Evolutionary conservation across 1,140 invertebrate species (phyloP).

Genomic region (Aphelinus certus): DNA sequence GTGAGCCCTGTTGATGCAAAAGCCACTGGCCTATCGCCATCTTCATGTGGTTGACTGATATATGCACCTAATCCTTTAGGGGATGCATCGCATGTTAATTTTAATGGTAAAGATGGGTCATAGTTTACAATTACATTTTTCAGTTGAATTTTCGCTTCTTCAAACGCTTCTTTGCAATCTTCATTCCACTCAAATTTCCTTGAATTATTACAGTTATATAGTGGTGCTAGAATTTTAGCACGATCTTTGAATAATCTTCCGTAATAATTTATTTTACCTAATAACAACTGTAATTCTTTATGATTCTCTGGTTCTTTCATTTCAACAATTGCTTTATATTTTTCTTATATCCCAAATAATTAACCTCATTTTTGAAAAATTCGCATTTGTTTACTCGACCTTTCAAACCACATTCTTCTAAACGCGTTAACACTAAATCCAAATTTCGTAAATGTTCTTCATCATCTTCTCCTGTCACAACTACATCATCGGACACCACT

Average conservation of each 20-base stretch:
- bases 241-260: constrained; percentile 31
- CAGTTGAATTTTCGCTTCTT: not conserved
- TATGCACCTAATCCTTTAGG: too few species aligned
- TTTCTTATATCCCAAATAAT: constrained; percentile 18
- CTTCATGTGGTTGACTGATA: constrained; percentile 40
- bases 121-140: not conserved
- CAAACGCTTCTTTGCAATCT: not conserved
- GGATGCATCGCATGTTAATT: too few species aligned
- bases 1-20: not conserved
- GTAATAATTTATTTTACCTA: constrained; percentile 39
- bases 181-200: constrained; percentile 10
- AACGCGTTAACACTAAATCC: not conserved
- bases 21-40: not conserved
- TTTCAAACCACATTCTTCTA: constrained; percentile 10
- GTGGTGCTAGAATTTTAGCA: constrained; percentile 26
- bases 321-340: constrained; percentile 14
- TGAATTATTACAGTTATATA: constrained; percentile 20
- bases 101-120: not conserved
- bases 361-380: constrained; percentile 22
- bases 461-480: not conserved
- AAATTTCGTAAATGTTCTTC: constrained; percentile 6
- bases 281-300: constrained; percentile 33
- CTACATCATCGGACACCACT: not conserved
- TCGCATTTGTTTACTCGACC: constrained; percentile 14
- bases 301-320: constrained; percentile 12